Evolutionary conservation across 2,888 invertebrate species (phyloP), one percentile per base, ranked within the genome.

Genomic region (Caenorhabditis uteleia): DNA sequence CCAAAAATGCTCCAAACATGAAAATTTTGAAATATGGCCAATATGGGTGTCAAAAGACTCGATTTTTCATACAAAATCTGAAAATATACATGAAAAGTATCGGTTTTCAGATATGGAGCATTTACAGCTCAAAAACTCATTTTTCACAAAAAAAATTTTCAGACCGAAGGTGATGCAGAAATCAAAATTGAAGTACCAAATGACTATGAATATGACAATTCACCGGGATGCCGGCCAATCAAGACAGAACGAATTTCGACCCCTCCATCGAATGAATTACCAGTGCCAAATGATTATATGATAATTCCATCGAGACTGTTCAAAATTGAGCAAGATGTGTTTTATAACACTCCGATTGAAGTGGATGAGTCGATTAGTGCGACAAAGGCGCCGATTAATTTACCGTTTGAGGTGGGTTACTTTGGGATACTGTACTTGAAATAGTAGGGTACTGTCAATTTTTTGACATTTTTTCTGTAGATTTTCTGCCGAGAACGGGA

Each of bases 321-420:
- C 31, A 44, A 59, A 1, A 47, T 66, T 29, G 66, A 66, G 18
- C 25, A 33, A 2, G 31, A 43, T 27, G 64, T 72, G 0, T 69
- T 69, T 49, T 64, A 51, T 31, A 55, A 73, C 36, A 57, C 56
- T 48, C 70, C 70, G 2, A 49, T 68, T 20, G 57, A 64, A 23
- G 59, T 61, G n/a, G 70, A 68, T 36, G 29, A 60, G n/a, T 64
- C 65, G 3, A 68, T 62, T 5, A 57, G 56, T 39, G 56, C 49
- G 2, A 62, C 62, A 1, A 67, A 69, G 34, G 51, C 59, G 25
- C 59, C 57, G 3, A 67, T 68, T 27, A 65, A 61, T 45, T 36
- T 70, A 2, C 70, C 70, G 3, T 70, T 70, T 39, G 68, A 65
- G 57, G 68, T 65, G 7, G n/a, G 26, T 44, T 25, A 26, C 23